Percentiles rank a stretch among this genome's conserved stretches.
These are phyloP conservation scores for Yponomeuta plumbellus DNA, from an alignment of 2,888 invertebrate genomes.

Conservation along the genomic window DNA sequence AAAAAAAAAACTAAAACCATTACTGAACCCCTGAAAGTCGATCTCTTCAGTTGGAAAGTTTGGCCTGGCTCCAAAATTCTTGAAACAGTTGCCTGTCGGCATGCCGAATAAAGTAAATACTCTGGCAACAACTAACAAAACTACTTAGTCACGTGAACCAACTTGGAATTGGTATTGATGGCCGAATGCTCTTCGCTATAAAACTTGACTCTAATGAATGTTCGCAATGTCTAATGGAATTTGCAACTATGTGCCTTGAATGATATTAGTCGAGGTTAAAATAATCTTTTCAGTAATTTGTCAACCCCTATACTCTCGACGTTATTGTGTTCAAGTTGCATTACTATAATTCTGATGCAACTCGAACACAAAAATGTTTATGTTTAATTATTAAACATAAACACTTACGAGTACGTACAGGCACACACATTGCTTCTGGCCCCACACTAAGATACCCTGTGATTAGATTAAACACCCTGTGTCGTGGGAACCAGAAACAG, in stretches of 20 bases:
- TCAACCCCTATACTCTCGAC: not conserved
- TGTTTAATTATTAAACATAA: no score
- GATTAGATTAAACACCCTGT: no score
- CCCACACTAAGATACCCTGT: no score
- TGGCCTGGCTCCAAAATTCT: not conserved
- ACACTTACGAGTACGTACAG: no score
- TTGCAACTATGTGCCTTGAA: not conserved
- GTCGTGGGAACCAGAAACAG: no score
- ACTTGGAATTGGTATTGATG: conserved; percentile 6
- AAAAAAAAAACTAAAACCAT: not conserved
- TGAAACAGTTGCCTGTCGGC: not conserved
- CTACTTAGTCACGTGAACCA: conserved; percentile 6
- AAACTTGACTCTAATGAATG: not conserved
- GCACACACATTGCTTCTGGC: no score
- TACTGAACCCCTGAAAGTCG: not conserved
- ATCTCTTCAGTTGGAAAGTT: not conserved
- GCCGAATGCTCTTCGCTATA: not conserved
- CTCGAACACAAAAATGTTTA: no score
- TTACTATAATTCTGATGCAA: no score
- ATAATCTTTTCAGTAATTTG: not conserved
- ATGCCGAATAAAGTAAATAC: conserved; percentile 2
- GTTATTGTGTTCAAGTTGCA: no score
- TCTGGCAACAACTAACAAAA: not conserved
- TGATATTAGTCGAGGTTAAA: not conserved
- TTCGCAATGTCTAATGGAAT: not conserved